These are phyloP conservation scores for Cerastis leucographa DNA, from an alignment of 2,888 invertebrate genomes.

Conservation along the genomic window DNA sequence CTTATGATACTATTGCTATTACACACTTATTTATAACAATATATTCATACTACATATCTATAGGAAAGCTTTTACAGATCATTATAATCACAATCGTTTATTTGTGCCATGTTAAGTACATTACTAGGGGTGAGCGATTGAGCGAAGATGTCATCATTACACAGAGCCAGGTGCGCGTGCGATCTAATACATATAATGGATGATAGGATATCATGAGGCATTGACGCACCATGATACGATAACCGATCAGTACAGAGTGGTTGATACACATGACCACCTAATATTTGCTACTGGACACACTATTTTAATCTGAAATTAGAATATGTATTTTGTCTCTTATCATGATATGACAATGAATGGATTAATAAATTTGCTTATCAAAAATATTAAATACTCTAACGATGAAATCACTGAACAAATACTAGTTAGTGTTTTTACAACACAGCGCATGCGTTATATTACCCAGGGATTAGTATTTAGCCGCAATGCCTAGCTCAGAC, in stretches of 20 bases:
- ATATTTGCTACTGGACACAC: not conserved
- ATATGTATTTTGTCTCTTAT: not conserved
- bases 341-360: not conserved
- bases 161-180: conserved; percentile 72
- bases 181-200: not conserved
- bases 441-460: not conserved
- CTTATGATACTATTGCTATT: too few species aligned
- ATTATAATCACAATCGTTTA: conserved; percentile 66
- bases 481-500: not conserved
- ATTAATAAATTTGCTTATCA: conserved; percentile 13
- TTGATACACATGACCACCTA: conserved; percentile 9
- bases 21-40: conserved; percentile 36
- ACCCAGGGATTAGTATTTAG: not conserved
- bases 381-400: not conserved
- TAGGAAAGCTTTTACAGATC: conserved; percentile 64
- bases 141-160: conserved; percentile 62
- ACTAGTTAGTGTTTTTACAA: not conserved
- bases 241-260: not conserved
- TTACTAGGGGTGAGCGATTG: conserved; percentile 63
- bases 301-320: conserved; percentile 7
- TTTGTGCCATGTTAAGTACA: conserved; percentile 45
- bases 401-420: conserved; percentile 4
- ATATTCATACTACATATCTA: conserved; percentile 26
- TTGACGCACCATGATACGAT: conserved; percentile 1
- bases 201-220: not conserved